Evolutionary conservation across 1,140 invertebrate genomes (phyloP), one percentile per base, ranked within the genome.

Genomic region (Linepithema humile): DNA sequence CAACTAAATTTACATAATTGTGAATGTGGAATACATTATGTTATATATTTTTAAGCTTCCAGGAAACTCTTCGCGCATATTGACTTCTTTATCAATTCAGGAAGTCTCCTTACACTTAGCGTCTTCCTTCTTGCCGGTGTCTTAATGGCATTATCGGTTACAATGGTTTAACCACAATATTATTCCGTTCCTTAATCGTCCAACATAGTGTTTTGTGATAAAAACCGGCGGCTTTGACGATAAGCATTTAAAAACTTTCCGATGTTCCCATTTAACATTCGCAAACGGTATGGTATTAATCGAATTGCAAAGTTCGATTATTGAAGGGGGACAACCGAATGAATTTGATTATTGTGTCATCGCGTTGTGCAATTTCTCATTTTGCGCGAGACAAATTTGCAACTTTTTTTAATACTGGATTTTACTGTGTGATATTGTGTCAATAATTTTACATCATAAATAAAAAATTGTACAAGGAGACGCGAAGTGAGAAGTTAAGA

Each of bases 81-180:
- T 43, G 3, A 15, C 23, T 15, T 45, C 35, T 53, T 78, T 67
- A 78, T 78, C 48, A 32, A 23, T 55, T 29, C 10, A 69, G 62
- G 48, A 78, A 55, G 45, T 57, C 17, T 48, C 10, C 3, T 6
- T 48, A 2, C 17, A n/a, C n/a, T n/a, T 38, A 17, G 60, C 32
- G 15, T 50, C 35, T 53, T 53, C 10, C 59, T 78, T 50, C 15
- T 20, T 78, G 23, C 50, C 2, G n/a, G 17, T 32, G n/a, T 70
- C 50, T n/a, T 70, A 78, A 32, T 55, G 70, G 23, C 17, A 10
- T 78, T 69, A 80, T 80, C 64, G n/a, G 48, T 32, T 17, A 53
- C 43, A 20, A 7, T 23, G 48, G 48, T 32, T 40, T 55, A 20
- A 80, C 64, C 48, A 12, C 35, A 15, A 43, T 80, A 12, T 69